A percentile compares a stretch with the other conserved stretches of the same genome.
phyloP scores from a whole-genome alignment of 2,888 invertebrate genomes.

The Acanthoscelides obtectus region DNA sequence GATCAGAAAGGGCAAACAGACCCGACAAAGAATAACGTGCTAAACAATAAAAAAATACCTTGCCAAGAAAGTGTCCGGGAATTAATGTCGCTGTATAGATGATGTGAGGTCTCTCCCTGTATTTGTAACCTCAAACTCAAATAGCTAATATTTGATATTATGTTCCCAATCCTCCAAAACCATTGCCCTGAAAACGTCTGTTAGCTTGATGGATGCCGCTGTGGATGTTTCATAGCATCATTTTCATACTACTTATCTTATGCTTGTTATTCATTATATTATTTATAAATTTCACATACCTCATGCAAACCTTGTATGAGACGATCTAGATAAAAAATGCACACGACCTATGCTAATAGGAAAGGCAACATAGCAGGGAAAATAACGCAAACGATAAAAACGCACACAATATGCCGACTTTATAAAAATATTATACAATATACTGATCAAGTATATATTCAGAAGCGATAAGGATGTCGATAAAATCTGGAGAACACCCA shows the following conservation, averaged over 20 bases:
- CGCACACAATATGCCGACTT: not conserved
- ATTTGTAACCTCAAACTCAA: too few species aligned
- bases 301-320: not conserved
- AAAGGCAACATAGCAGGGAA: not conserved
- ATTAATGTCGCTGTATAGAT: too few species aligned
- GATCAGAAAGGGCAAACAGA: too few species aligned
- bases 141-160: too few species aligned
- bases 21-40: too few species aligned
- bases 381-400: not conserved
- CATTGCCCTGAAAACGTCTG: too few species aligned
- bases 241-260: not conserved
- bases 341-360: not conserved
- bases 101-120: too few species aligned
- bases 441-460: not conserved
- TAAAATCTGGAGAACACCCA: not conserved
- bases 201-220: too few species aligned
- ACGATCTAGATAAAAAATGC: not conserved
- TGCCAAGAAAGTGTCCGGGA: too few species aligned
- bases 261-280: not conserved
- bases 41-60: too few species aligned
- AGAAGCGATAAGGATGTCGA: not conserved
- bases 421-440: not conserved
- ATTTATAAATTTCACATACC: not conserved
- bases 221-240: too few species aligned
- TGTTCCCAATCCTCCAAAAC: too few species aligned